Evolutionary conservation across 2,797 vertebrate genomes (phyloP), one percentile per base, ranked within the genome.

Genomic region (Sylvilagus floridanus): DNA sequence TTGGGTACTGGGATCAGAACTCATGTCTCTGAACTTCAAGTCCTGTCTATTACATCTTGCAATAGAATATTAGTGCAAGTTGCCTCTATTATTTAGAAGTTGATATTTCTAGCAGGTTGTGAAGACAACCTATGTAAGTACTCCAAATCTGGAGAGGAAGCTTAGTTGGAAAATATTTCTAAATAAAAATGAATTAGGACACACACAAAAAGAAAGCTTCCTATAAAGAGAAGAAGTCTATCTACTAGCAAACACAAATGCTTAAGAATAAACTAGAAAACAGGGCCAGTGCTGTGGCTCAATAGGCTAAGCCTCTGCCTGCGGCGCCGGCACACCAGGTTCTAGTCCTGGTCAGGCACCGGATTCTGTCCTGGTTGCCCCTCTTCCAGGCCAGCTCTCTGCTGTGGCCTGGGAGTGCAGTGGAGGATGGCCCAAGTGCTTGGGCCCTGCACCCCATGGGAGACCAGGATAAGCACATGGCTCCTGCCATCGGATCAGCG

Each of bases 161-260:
- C 52, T 81, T 26, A 84, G 42, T 60, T 94, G 78, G 90, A 96
- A 95, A 95, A 87, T 91, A 83, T 77, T 94, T 42, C 54, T 91
- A 93, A 83, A 78, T 22, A 85, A 71, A 92, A 94, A 76, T 78
- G 76, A 95, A 52, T 13, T 84, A 75, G 60, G 42, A 71, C 62
- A 83, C 52, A 71, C 62, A 83, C 52, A 75, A 76, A 94, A 86
- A 91, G 35, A 52, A 93, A 94, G 32, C 32, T 60, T 92, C 75
- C 35, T 26, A 65, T 57, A 50, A 90, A 82, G 13, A 84, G 69
- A 57, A 10, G 66, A 73, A 85, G 76, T 94, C 66, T 81, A 85
- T 94, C 66, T 81, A 88, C 69, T 52, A 89, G 81, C 47, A 91
- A 96, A 52, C 8, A 52, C 92, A 91, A 77, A 82, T 65, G 32